Evolutionary conservation across 2,113 vertebrate species (phyloP), one percentile per base, ranked within the genome.

Genomic region (Circaetus cinerascens): DNA sequence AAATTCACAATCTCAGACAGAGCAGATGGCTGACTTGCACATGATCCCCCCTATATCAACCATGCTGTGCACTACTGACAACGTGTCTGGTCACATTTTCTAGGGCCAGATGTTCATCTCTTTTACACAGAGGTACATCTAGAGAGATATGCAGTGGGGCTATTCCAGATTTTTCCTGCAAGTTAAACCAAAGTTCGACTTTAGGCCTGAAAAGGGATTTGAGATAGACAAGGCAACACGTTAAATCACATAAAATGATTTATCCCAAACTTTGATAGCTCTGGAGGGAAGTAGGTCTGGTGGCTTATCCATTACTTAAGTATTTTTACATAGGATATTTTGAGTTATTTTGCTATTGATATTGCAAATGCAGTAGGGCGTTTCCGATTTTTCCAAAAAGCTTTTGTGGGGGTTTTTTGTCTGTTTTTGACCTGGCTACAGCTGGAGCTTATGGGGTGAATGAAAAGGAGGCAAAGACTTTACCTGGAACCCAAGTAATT

Each of bases 21-120:
- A 92, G 79, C 88, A 95, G 88, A 95, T 88, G 78, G 71, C 38
- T 88, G 78, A 79, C 87, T 88, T 94, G 74, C 34, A 76, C 48
- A 18, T 40, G 57, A 72, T 64, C 4, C 10, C 13, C 19, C 16
- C 26, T 6, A 1, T 29, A 81, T 53, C 2, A 16, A 9, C n/a
- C 2, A 2, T 48, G 46, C 43, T 84, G 40, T 85, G 55, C 36
- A 43, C 40, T 85, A 40, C 40, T 73, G 81, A 57, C 57, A 62
- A 0, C 32, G 36, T 83, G 57, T 68, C 73, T 60, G 48, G 48
- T 78, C 72, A 45, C 59, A 83, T 73, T 57, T 68, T 76, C 13
- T 41, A 41, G 45, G 78, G 32, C 34, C 62, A 88, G 32, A 69
- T 79, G 22, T 38, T 95, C 15, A 66, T 22, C n/a, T 55, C 9